phyloP scores from a whole-genome alignment of 1,140 invertebrate species.

The Arion vulgaris region DNA sequence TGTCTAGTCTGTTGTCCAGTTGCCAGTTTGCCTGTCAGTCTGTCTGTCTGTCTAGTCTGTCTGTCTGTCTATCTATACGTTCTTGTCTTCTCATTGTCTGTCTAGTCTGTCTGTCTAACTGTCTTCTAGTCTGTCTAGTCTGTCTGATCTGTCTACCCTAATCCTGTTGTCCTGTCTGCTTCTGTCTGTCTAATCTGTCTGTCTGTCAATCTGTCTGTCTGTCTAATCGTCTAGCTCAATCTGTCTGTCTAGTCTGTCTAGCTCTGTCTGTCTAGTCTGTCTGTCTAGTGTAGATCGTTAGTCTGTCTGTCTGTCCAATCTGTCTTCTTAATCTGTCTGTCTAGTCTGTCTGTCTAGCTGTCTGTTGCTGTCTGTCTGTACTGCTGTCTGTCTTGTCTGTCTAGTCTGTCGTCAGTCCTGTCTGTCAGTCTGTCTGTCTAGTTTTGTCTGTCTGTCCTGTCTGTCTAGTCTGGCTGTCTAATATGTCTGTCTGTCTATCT shows the following conservation, averaged over 20 bases:
- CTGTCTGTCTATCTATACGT: slow-evolving; percentile 6
- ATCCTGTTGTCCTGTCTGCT: neutral
- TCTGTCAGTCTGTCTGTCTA: neutral
- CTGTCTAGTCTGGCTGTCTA: neutral
- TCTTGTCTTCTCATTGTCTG: neutral
- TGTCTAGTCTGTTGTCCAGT: too few relatives aligned
- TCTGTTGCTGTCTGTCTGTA: neutral
- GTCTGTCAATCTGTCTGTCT: neutral
- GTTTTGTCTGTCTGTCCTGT: slow-evolving; percentile 11
- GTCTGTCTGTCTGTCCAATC: neutral
- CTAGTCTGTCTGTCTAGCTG: too few relatives aligned
- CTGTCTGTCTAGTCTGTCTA: neutral
- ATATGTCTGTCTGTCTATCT: neutral
- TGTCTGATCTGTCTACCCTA: neutral
- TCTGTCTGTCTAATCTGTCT: neutral
- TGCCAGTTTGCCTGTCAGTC: too few relatives aligned
- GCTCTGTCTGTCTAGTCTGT: neutral
- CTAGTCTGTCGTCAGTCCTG: too few relatives aligned
- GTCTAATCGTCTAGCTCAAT: neutral
- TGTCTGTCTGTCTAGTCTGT: slow-evolving; percentile 38
- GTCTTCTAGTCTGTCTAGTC: neutral
- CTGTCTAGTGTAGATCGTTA: too few relatives aligned
- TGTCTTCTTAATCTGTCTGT: neutral
- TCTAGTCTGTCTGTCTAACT: neutral
- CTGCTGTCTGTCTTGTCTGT: neutral